phyloP scores from a whole-genome alignment of 1,140 invertebrate genomes.

The Xylocopa sonorina region DNA sequence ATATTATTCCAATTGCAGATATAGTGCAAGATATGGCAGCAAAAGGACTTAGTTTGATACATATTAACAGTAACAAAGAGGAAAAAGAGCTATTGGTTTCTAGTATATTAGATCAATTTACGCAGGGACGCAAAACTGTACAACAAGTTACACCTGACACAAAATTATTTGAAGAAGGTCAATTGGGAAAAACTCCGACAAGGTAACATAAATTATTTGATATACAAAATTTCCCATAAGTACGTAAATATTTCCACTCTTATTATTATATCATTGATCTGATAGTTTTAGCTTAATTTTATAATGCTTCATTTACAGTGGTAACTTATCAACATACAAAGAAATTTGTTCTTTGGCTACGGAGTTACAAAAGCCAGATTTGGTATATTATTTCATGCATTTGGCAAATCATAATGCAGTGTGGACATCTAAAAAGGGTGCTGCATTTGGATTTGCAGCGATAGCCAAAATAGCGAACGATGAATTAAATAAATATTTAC shows the following conservation, averaged over 20 bases:
- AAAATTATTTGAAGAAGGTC: constrained; percentile 93
- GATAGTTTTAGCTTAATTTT: constrained; percentile 24
- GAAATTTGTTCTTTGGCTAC: constrained; percentile 96
- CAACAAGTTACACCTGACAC: constrained; percentile 91
- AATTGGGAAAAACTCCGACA: constrained; percentile 91
- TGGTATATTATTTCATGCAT: constrained; percentile 97
- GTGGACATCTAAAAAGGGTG: constrained; percentile 96
- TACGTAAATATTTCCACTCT: too few relatives aligned
- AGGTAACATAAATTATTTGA: constrained; percentile 85
- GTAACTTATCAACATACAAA: constrained; percentile 94
- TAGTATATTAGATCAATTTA: constrained; percentile 91
- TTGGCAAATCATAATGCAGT: constrained; percentile 96
- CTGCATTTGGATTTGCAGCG: constrained; percentile 94
- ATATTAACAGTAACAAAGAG: constrained; percentile 89
- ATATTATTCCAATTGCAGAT: constrained; percentile 80
- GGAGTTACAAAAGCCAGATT: constrained; percentile 96
- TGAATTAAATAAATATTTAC: constrained; percentile 90
- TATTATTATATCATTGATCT: not conserved
- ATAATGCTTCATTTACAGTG: constrained; percentile 81
- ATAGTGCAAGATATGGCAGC: constrained; percentile 96
- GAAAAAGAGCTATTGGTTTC: constrained; percentile 88
- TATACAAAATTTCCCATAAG: too few relatives aligned
- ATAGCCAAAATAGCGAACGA: constrained; percentile 91
- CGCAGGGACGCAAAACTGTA: constrained; percentile 87
- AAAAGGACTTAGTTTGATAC: constrained; percentile 94